phyloP scores from a whole-genome alignment of 2,797 vertebrate genomes.

The Microctenopoma stevenorrisi region DNA sequence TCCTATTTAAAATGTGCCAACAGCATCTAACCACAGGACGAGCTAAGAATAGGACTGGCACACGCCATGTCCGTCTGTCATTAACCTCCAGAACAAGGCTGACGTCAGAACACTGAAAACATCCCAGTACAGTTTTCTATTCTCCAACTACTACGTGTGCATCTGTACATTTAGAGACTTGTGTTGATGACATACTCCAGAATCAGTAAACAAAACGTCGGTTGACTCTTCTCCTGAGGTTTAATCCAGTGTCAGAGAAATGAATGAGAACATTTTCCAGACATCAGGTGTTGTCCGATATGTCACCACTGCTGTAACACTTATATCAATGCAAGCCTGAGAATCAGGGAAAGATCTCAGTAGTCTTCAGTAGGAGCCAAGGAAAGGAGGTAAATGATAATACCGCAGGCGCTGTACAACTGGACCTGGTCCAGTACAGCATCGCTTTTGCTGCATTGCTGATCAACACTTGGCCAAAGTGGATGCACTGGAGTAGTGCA shows the following conservation, averaged over 20 bases:
- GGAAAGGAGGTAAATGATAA: background rate
- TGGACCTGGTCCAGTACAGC: conserved; percentile 57
- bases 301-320: conserved; percentile 13
- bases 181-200: background rate
- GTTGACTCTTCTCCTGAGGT: conserved; percentile 6
- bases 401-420: conserved; percentile 36
- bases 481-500: background rate
- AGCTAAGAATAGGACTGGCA: conserved; percentile 59
- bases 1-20: conserved; percentile 32
- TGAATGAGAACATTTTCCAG: conserved; percentile 6
- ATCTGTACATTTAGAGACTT: background rate
- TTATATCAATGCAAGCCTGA: conserved; percentile 6
- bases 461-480: conserved; percentile 28
- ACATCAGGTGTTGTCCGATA: background rate
- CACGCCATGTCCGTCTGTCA: conserved; percentile 46
- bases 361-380: conserved; percentile 8
- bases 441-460: conserved; percentile 64
- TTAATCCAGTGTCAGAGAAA: conserved; percentile 19
- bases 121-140: conserved; percentile 15
- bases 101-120: conserved; percentile 41
- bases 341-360: background rate
- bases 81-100: conserved; percentile 51
- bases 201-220: background rate
- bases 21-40: conserved; percentile 41
- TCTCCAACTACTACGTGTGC: conserved; percentile 22